Evolutionary conservation across 2,797 vertebrate genomes (phyloP), one percentile per base, ranked within the genome.

Genomic region (Lacerta viridis): DNA sequence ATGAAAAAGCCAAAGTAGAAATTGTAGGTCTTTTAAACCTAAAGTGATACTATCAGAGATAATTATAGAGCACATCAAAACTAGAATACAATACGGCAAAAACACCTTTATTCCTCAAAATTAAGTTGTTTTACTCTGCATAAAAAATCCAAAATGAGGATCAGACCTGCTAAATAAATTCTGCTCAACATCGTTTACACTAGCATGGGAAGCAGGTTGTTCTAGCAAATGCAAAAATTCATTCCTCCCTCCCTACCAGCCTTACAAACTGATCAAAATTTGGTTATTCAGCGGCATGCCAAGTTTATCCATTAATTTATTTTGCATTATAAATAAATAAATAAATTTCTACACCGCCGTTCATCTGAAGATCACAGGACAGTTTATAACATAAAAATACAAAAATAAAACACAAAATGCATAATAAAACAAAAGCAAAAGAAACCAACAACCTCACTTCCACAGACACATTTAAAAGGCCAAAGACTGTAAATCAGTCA

Each of bases 21-120:
- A 91, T 43, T 59, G 81, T 90, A 92, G 92, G 71, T 61, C 87
- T 20, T 0, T 91, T 84, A 25, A 86, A 74, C 59, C 90, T 80
- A 90, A 36, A 81, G 25, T 18, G 85, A 80, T 79, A 68, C 8
- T 55, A 72, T 66, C 81, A 64, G 29, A 84, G 85, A 88, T 18
- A 89, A 82, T 80, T 86, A 64, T 2, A 10, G 43, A 82, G 23
- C 71, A 50, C 18, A 0, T 76, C 83, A 4, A 39, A 10, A 85
- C 0, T 69, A 85, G 91, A 72, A 81, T 66, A 2, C 20, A 23
- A 61, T 61, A 61, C 18, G 6, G 59, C 59, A 5, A 61, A 61
- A 5, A 89, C 25, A 50, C n/a, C 89, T 15, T n/a, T 87, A 71
- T 84, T 75, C 84, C 61, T 55, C 59, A 23, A 85, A 76, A 2